phyloP scores from a whole-genome alignment of 2,113 vertebrate species.

The Hemiscyllium ocellatum region DNA sequence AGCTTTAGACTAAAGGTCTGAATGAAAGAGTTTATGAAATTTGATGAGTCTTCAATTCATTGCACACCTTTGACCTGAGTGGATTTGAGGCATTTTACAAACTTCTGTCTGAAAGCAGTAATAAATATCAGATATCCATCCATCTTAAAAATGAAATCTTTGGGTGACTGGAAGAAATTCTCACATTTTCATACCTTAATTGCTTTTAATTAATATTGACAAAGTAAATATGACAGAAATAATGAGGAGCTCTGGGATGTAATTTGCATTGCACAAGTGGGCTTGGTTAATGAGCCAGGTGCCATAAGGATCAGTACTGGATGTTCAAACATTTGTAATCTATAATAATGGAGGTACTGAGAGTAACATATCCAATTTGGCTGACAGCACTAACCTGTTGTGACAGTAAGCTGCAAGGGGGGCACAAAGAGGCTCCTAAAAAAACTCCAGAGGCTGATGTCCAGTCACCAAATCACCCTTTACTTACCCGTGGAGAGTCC shows the following conservation, averaged over 20 bases:
- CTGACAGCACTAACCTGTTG: too few species aligned
- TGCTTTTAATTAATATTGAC: constrained; percentile 25
- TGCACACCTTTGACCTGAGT: neutral
- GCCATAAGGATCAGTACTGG: too few species aligned
- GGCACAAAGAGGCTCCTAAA: too few species aligned
- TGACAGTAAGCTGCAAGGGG: too few species aligned
- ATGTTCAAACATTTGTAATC: too few species aligned
- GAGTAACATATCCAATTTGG: too few species aligned
- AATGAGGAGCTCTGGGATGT: neutral
- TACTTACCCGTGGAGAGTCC: too few species aligned
- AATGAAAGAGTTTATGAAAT: neutral
- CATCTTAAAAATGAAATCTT: neutral
- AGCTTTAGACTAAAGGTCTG: neutral
- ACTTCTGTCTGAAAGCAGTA: neutral
- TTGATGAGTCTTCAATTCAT: neutral
- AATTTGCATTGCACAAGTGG: neutral
- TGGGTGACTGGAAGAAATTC: neutral
- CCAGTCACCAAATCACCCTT: too few species aligned
- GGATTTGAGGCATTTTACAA: neutral
- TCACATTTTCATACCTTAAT: neutral
- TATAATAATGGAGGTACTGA: too few species aligned
- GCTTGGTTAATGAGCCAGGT: neutral
- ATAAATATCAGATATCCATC: neutral
- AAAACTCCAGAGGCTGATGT: too few species aligned
- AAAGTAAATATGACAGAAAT: neutral